Percentiles rank a stretch among this genome's conserved stretches.
Evolutionary conservation across 2,113 vertebrate species (phyloP).

Genomic region (Carettochelys insculpta): DNA sequence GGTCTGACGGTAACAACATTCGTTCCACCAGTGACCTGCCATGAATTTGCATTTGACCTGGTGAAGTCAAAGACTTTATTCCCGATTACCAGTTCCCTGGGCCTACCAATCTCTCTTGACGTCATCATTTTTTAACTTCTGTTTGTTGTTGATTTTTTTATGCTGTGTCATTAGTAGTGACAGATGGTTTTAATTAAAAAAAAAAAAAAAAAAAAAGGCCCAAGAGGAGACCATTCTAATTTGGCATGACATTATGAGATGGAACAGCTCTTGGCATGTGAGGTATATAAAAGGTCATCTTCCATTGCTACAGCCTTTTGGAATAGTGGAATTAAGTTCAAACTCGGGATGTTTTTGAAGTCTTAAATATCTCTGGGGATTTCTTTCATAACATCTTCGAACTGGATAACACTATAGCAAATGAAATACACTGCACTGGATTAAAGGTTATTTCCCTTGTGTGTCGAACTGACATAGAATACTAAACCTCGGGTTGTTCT

Average conservation of each 20-base stretch:
- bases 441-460: slow-evolving; percentile 97
- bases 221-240: slow-evolving; percentile 70
- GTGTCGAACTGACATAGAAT: slow-evolving; percentile 77
- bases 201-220: slow-evolving; percentile 17
- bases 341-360: slow-evolving; percentile 78
- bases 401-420: slow-evolving; percentile 88
- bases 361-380: slow-evolving; percentile 82
- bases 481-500: slow-evolving; percentile 72
- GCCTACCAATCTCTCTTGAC: slow-evolving; percentile 8
- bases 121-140: slow-evolving; percentile 43
- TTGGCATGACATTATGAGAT: slow-evolving; percentile 71
- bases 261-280: slow-evolving; percentile 63
- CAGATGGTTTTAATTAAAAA: slow-evolving; percentile 75
- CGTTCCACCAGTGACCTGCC: background rate
- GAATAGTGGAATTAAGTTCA: slow-evolving; percentile 77
- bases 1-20: rapidly evolving
- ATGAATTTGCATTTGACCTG: background rate
- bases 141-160: slow-evolving; percentile 38
- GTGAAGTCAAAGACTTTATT: rapidly evolving
- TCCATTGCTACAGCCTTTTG: slow-evolving; percentile 65
- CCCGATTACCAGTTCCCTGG: background rate
- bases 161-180: slow-evolving; percentile 50
- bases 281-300: slow-evolving; percentile 74
- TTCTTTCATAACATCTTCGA: slow-evolving; percentile 88
- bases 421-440: slow-evolving; percentile 90